Evolutionary conservation across 2,797 vertebrate genomes (phyloP), one percentile per base, ranked within the genome.

Genomic region (Chrysolophus pictus): DNA sequence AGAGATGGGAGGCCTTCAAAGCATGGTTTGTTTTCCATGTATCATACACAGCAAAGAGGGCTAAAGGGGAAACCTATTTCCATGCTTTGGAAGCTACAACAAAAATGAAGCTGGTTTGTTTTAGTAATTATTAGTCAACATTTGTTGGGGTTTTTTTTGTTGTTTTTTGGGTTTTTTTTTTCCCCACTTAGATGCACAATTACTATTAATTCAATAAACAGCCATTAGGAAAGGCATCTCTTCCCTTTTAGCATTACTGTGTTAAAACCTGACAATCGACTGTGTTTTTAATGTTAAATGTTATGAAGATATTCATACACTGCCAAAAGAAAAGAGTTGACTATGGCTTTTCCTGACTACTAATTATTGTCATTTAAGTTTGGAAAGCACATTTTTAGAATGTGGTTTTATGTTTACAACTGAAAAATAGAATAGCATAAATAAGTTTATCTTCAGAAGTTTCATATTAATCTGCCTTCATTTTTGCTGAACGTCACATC

Each of bases 371-470:
- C 10, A 71, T 46, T 29, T 24, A 62, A 63, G 15, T 31, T 33
- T 69, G 26, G 11, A 82, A 93, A 93, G n/a, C 29, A 83, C 11
- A 87, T 49, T 88, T 94, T 87, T 68, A 85, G 14, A 84, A 42
- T 10, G 11, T 2, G 15, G 26, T 4, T 93, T 83, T 84, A 26
- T 41, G 5, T 53, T 68, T 60, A 55, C 31, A 83, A 35, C 10
- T 83, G 67, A 89, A 85, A 83, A 74, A 65, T 12, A 47, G 14
- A 79, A 2, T 0, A 80, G 44, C 12, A 26, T 42, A 44, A 84
- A 24, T 35, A 76, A 44, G 16, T 62, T 68, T 44, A 76, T 35
- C 37, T 90, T 87, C 65, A 65, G 37, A 90, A 41, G 88, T 28
- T 47, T 70, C 70, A 3, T 29, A 65, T 59, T 47, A 72, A 59